phyloP scores from a whole-genome alignment of 1,140 invertebrate species.

The Coenobita brevimanus region DNA sequence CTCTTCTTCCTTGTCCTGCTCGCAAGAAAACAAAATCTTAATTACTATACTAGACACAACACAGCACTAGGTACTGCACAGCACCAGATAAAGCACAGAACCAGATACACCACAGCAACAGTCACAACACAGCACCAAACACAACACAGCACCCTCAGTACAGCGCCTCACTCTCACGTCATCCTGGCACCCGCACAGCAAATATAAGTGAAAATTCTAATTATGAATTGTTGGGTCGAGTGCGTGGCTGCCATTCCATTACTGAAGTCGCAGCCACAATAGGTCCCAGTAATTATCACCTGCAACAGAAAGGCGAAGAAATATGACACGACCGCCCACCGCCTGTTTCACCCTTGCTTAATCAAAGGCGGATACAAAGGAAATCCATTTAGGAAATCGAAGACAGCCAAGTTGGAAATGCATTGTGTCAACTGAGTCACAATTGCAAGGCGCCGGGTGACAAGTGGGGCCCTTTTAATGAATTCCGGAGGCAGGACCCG shows the following conservation, averaged over 20 bases:
- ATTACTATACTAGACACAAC: too few species aligned
- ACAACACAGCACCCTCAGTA: too few species aligned
- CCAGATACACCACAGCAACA: too few species aligned
- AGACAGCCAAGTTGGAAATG: slow-evolving; percentile 63
- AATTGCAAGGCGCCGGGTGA: slow-evolving; percentile 54
- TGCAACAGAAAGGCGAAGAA: slow-evolving; percentile 47
- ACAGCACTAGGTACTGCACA: too few species aligned
- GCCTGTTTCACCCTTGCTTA: slow-evolving; percentile 60
- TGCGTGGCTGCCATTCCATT: slow-evolving; percentile 26
- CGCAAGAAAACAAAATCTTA: too few species aligned
- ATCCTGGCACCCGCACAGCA: too few species aligned
- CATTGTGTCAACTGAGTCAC: slow-evolving; percentile 62
- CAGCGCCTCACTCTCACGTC: too few species aligned
- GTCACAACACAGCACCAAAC: too few species aligned
- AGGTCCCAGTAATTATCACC: slow-evolving; percentile 37
- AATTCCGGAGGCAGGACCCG: slow-evolving; percentile 40
- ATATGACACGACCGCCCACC: slow-evolving; percentile 49
- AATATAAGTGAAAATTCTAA: slow-evolving; percentile 32
- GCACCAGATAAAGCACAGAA: too few species aligned
- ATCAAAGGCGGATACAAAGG: slow-evolving; percentile 62
- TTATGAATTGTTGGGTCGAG: slow-evolving; percentile 22
- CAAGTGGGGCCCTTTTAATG: slow-evolving; percentile 61
- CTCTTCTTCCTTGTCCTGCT: too few species aligned
- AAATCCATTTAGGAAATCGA: slow-evolving; percentile 67
- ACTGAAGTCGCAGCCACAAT: slow-evolving; percentile 29